These are phyloP conservation scores for Alosa sapidissima DNA, from an alignment of 2,797 vertebrate species.

Conservation along the genomic window DNA sequence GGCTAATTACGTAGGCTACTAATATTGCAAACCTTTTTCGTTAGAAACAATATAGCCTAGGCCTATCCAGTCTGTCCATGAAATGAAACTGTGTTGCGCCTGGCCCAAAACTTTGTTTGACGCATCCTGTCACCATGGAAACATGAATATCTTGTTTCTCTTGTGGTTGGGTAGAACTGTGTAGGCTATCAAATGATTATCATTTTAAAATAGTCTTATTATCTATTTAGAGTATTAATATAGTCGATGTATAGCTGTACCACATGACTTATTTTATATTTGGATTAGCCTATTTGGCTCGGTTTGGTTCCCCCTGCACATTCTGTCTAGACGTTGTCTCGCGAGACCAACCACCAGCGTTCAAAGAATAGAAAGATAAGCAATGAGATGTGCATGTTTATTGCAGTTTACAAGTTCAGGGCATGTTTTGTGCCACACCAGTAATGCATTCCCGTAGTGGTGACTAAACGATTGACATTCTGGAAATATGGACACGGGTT, in stretches of 20 bases:
- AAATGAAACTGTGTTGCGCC: neutral
- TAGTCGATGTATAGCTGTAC: neutral
- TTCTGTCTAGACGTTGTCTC: conserved; percentile 15
- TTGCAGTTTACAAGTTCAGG: neutral
- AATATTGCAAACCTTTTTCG: neutral
- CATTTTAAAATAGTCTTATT: neutral
- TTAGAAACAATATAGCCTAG: neutral
- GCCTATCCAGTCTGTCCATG: neutral
- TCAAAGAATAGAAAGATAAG: neutral
- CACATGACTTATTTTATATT: neutral
- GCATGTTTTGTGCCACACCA: neutral
- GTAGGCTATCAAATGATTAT: neutral
- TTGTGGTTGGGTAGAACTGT: neutral
- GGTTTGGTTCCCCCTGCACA: neutral
- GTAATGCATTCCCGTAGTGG: neutral
- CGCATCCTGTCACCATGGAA: conserved; percentile 24
- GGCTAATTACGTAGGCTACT: neutral
- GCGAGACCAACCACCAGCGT: conserved; percentile 18
- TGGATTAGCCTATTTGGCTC: neutral
- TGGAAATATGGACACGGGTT: neutral
- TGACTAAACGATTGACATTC: neutral
- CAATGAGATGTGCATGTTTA: neutral
- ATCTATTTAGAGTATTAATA: neutral
- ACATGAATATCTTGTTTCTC: neutral
- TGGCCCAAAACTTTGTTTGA: neutral